Evolutionary conservation across 2,888 invertebrate genomes (phyloP).

Genomic region (Lycaena phlaeas): DNA sequence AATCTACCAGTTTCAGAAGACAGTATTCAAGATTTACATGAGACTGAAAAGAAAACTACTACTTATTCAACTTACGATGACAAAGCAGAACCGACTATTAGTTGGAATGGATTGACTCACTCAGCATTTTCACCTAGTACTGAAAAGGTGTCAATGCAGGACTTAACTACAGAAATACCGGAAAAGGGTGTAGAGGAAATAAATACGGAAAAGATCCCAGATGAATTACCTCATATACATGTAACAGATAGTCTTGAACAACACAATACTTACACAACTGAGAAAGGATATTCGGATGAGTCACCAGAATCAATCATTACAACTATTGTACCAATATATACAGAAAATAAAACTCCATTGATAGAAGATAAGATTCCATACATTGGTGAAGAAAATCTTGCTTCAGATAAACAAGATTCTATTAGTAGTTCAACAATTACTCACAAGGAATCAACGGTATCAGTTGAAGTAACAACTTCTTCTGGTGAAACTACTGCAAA

Average conservation of each 20-base stretch:
- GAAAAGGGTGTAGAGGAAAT: conserved; percentile 10
- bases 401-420: too few species aligned
- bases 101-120: neutral
- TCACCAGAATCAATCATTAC: conserved; percentile 5
- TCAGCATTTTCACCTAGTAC: neutral
- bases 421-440: too few species aligned
- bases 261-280: neutral
- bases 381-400: too few species aligned
- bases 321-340: neutral
- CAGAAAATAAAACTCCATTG: neutral
- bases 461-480: too few species aligned
- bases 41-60: neutral
- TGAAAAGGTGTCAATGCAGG: neutral
- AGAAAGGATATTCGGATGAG: neutral
- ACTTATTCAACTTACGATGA: neutral
- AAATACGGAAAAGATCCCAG: conserved; percentile 9
- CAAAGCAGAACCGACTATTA: neutral
- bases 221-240: conserved; percentile 1
- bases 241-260: conserved; percentile 7
- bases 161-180: conserved; percentile 9
- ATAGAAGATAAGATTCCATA: too few species aligned
- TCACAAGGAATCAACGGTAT: too few species aligned
- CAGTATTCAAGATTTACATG: neutral
- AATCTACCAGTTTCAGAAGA: neutral
- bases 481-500: too few species aligned